Evolutionary conservation across 1,140 invertebrate species (phyloP).

Genomic region (Drosophila novamexicana): DNA sequence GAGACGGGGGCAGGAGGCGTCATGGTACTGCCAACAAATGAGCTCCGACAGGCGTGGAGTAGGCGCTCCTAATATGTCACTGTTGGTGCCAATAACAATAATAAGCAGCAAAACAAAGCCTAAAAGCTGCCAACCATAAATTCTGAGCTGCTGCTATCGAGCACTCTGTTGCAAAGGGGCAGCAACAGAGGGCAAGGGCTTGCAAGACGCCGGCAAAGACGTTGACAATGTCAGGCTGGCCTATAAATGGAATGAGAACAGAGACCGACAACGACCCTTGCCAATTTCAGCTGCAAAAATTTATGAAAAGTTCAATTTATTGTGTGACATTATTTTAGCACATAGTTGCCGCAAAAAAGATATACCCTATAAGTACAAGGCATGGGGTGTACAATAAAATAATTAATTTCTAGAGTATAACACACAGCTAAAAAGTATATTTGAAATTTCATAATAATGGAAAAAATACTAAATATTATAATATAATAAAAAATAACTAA

Average conservation of each 20-base stretch:
- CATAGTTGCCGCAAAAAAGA: slow-evolving; percentile 51
- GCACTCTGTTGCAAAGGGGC: slow-evolving; percentile 24
- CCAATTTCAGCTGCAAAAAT: slow-evolving; percentile 78
- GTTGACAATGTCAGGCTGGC: slow-evolving; percentile 70
- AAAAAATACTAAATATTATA: too few species aligned
- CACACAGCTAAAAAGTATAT: neutral
- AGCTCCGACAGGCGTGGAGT: slow-evolving; percentile 61
- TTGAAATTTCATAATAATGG: neutral
- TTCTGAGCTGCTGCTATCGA: slow-evolving; percentile 57
- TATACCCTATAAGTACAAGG: slow-evolving; percentile 13
- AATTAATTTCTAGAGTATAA: neutral
- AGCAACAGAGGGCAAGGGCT: neutral
- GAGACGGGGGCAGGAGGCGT: slow-evolving; percentile 3
- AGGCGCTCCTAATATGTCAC: slow-evolving; percentile 76
- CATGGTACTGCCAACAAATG: slow-evolving; percentile 59
- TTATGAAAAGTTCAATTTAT: slow-evolving; percentile 83
- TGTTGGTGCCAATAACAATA: slow-evolving; percentile 83
- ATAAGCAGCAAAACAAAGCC: slow-evolving; percentile 82
- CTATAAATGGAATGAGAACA: slow-evolving; percentile 3
- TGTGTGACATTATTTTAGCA: slow-evolving; percentile 70
- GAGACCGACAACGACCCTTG: slow-evolving; percentile 28
- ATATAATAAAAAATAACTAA: too few species aligned
- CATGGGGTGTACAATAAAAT: neutral
- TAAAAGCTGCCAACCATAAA: slow-evolving; percentile 81
- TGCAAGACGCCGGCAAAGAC: slow-evolving; percentile 45